Percentiles rank a stretch among this genome's conserved stretches.
These are phyloP conservation scores for Aphaenogaster ashmeadi DNA, from an alignment of 1,140 invertebrate species.

Conservation along the genomic window DNA sequence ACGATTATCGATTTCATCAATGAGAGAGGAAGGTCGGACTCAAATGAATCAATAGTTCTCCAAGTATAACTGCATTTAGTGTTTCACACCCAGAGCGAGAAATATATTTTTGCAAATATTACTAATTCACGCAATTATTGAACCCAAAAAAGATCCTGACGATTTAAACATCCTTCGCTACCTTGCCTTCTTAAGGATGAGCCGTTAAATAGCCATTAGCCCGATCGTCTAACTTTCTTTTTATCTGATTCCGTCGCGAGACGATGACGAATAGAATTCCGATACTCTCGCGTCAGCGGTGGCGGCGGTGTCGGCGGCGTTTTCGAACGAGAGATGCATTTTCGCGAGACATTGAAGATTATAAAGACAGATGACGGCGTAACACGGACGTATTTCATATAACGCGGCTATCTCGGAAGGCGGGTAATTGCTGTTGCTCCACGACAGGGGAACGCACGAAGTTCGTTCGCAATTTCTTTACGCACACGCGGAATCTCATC, in stretches of 20 bases:
- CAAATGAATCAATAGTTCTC: conserved; percentile 5
- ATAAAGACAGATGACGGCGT: conserved; percentile 55
- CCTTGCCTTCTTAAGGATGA: neutral
- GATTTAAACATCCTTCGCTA: neutral
- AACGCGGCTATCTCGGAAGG: conserved; percentile 16
- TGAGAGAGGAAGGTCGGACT: neutral
- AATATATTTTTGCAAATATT: conserved; percentile 40
- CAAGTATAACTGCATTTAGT: neutral
- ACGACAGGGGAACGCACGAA: neutral
- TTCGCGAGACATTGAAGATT: conserved; percentile 43
- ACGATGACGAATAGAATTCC: conserved; percentile 64
- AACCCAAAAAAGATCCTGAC: neutral
- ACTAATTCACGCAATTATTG: conserved; percentile 4
- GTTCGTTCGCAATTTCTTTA: conserved; percentile 2
- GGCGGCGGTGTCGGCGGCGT: neutral
- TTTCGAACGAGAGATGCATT: conserved; percentile 40
- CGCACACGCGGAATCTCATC: conserved; percentile 1
- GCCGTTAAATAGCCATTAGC: conserved; percentile 54
- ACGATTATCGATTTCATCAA: neutral
- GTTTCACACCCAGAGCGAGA: neutral
- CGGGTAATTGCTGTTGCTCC: conserved; percentile 42
- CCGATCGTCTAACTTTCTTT: conserved; percentile 39
- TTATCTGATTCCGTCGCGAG: conserved; percentile 49
- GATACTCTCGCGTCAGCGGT: conserved; percentile 29
- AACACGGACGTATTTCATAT: conserved; percentile 30